Base-by-base conservation (phyloP, 37 sponge, comb jelly and placozoan species). In the Corticium candelabrum region DNA sequence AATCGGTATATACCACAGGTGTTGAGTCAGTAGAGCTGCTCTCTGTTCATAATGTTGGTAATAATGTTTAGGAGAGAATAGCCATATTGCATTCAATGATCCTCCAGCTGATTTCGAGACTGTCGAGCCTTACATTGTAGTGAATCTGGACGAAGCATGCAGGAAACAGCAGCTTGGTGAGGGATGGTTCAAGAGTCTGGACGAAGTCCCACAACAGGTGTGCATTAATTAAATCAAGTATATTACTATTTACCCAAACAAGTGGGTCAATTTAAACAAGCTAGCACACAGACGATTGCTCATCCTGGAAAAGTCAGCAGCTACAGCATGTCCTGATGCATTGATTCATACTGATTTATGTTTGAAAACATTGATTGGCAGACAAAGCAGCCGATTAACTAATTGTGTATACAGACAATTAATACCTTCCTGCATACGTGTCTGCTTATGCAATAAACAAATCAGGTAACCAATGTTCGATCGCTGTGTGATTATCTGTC, bases 41-140 rank as follows among this genome's bases (percentile, higher is more conserved):
- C 62, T 11, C 62, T 50, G 11, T 50, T 50, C 11, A 50, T 27
- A 50, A 50, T 11, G 5, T 34, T 15, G 33, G 73, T 4, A 29
- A n/a, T n/a, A n/a, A n/a, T n/a, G n/a, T 70, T 70, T 15, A 70
- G 73, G 73, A 29, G 73, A 70, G 36, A 70, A 70, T 34, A 32
- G 73, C 36, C 73, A 70, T 34, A 29, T 70, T 4, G 73, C 73
- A 35, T 70, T 70, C 36, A 70, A 70, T 70, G 73, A 70, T 15
- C 73, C 73, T 4, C 73, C 73, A 29, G 73, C 73, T 70, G 73
- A 70, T 70, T 70, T 70, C 31, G 73, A 70, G 21, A 70, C 73
- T 5, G 36, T 30, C 5, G 36, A 70, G 36, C 73, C 73, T 5
- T 70, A 35, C 36, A 29, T 70, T 7, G 7, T 15, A 29, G 73